Conservation (phyloP, 2,888 invertebrate genomes). For the Norana najaformis region DNA sequence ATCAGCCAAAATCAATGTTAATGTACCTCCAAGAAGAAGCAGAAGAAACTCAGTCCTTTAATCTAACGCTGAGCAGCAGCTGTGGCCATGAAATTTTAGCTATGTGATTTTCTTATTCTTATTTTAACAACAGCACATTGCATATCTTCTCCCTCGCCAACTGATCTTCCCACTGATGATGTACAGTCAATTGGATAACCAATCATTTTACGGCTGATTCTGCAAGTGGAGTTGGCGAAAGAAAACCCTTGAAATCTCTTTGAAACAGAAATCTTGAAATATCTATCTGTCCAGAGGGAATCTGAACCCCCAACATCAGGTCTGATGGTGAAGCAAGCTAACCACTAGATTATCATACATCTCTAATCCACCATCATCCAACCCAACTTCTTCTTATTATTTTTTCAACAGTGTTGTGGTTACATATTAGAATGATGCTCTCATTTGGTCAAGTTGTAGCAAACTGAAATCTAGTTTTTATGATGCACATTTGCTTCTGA, state of each 20-base stretch:
- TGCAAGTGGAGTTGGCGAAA: no score
- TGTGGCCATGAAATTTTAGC: no score
- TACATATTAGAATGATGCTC: not conserved
- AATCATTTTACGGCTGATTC: no score
- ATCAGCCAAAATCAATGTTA: not conserved
- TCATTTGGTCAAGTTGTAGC: not conserved
- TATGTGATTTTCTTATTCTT: not conserved
- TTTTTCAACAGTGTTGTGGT: not conserved
- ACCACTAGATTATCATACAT: not conserved
- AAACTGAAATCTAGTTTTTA: not conserved
- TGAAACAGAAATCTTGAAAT: no score
- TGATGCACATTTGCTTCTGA: not conserved
- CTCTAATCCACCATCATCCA: not conserved
- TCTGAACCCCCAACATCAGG: not conserved
- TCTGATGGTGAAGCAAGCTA: not conserved
- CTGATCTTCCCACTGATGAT: not conserved
- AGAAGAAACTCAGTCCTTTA: not conserved
- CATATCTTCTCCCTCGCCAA: not conserved
- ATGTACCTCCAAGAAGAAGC: not conserved
- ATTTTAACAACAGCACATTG: not conserved
- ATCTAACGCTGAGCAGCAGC: not conserved
- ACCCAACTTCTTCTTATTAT: not conserved
- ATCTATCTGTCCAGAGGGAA: not conserved
- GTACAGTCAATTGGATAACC: no score
- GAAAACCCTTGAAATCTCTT: no score